Evolutionary conservation across 2,888 invertebrate species (phyloP).

Genomic region (Parnassius orleans): DNA sequence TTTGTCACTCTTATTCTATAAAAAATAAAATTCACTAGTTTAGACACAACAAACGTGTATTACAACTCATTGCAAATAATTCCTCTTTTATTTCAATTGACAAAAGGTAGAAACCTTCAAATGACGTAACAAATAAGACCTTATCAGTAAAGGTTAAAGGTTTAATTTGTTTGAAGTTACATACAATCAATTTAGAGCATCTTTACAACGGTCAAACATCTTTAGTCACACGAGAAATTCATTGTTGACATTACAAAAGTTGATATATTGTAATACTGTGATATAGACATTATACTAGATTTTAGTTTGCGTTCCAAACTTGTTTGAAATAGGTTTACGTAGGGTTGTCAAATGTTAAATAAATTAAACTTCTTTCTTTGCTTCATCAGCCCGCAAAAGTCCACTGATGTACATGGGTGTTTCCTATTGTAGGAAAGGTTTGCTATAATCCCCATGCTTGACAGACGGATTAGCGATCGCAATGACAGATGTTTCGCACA

Average conservation of each 20-base stretch:
- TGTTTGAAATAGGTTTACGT: constrained; percentile 2
- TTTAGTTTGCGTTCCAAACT: constrained; percentile 6
- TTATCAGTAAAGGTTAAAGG: no score
- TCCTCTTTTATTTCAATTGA: no score
- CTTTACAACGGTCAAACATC: constrained; percentile 11
- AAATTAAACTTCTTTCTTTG: background rate
- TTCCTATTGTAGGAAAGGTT: background rate
- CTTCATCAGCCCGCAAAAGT: no score
- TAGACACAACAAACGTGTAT: no score
- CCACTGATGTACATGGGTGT: no score
- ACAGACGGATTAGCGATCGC: background rate
- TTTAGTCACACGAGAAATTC: constrained; percentile 17
- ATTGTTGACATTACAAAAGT: constrained; percentile 9
- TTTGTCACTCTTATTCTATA: no score
- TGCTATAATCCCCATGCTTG: background rate
- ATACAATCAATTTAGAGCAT: constrained; percentile 1
- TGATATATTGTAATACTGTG: background rate
- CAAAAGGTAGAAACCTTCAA: no score
- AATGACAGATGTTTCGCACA: background rate
- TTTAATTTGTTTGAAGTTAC: no score
- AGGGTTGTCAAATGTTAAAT: constrained; percentile 11
- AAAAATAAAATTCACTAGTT: no score
- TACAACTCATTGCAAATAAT: no score
- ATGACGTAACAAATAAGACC: no score
- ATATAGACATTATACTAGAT: constrained; percentile 17